phyloP scores from a whole-genome alignment of 2,888 invertebrate species.

The Microplitis manilae region DNA sequence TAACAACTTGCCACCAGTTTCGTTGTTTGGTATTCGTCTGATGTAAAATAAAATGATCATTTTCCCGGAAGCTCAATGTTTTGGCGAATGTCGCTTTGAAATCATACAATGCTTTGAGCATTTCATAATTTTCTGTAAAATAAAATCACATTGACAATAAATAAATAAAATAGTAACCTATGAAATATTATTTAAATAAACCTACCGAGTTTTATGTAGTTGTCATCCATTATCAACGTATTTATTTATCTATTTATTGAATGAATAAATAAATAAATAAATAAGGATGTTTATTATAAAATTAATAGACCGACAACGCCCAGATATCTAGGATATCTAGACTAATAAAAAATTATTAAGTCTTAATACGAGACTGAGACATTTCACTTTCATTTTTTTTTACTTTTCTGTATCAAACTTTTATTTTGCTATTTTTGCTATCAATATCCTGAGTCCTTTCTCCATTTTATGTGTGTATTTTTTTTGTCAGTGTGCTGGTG shows the following conservation, averaged over 20 bases:
- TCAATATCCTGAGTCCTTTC: background rate
- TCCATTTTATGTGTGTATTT: background rate
- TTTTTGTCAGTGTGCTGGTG: background rate
- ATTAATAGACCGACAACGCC: conserved; percentile 58
- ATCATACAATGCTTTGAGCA: conserved; percentile 88
- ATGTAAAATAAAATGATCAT: conserved; percentile 86
- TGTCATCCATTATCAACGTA: conserved; percentile 60
- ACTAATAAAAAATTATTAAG: conserved; percentile 41
- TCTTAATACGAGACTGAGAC: conserved; percentile 49
- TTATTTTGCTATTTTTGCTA: background rate
- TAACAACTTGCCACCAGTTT: conserved; percentile 93
- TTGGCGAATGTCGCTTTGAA: conserved; percentile 88
- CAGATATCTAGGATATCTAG: conserved; percentile 51
- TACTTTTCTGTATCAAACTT: background rate
- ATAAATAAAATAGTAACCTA: conserved; percentile 1
- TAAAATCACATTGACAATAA: conserved; percentile 8
- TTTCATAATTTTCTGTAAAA: conserved; percentile 80
- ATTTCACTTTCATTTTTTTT: conserved; percentile 61
- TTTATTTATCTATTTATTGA: conserved; percentile 13
- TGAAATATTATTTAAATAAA: conserved; percentile 39
- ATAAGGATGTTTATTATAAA: conserved; percentile 21
- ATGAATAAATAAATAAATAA: background rate
- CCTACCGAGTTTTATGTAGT: conserved; percentile 68
- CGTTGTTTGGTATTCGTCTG: conserved; percentile 85
- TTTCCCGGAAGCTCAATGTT: conserved; percentile 85